Evolutionary conservation across 2,113 vertebrate genomes (phyloP).

Genomic region (Pampusana beccarii): DNA sequence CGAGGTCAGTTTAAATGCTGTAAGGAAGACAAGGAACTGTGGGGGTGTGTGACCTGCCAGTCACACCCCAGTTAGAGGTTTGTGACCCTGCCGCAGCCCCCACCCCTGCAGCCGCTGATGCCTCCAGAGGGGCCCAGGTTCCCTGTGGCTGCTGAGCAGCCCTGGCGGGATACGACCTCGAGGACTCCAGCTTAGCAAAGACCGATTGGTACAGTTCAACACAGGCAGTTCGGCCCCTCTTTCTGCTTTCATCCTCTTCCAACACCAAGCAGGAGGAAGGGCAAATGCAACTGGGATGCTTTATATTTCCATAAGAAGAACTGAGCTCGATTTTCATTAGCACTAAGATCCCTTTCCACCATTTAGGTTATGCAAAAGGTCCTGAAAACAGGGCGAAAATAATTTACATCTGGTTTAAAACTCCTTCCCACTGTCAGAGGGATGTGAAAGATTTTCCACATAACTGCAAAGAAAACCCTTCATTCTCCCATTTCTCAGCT

Average conservation of each 20-base stretch:
- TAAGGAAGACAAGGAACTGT: neutral
- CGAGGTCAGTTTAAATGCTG: neutral
- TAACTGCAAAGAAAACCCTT: neutral
- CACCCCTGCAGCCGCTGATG: neutral
- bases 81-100: neutral
- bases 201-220: neutral
- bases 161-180: neutral
- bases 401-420: neutral
- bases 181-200: neutral
- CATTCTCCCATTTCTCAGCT: neutral
- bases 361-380: neutral
- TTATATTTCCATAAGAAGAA: neutral
- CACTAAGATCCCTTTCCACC: neutral
- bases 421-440: neutral
- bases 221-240: neutral
- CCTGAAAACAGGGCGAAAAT: neutral
- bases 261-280: neutral
- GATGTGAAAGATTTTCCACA: neutral
- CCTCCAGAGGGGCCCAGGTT: neutral
- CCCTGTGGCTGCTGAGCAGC: neutral
- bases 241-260: neutral
- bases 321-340: neutral
- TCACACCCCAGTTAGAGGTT: neutral
- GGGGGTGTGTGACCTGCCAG: neutral
- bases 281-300: neutral